Evolutionary conservation across 2,797 vertebrate genomes (phyloP), one percentile per base, ranked within the genome.

Genomic region (Siniperca obscura): DNA sequence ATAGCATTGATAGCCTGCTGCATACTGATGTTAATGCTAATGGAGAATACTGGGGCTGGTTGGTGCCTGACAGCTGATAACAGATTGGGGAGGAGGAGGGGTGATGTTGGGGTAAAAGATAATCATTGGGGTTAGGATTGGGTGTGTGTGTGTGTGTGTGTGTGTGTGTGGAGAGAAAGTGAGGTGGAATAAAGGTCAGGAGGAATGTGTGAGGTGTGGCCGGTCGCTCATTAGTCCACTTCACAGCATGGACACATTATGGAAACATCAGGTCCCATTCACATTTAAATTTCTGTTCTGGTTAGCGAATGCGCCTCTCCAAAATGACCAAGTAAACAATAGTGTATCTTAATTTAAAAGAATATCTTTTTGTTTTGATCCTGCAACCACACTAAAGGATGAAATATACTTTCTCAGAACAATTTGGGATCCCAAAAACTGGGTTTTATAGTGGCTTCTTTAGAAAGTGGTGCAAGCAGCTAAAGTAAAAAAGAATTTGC

Each of bases 171-270:
- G 82, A 89, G 83, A 87, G 92, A 90, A 91, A 88, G 90, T 88
- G 91, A 94, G 91, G 86, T 92, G 88, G 86, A 76, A 76, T 67
- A 85, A 86, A 88, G 83, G 86, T 92, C 92, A 91, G 86, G 78
- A 91, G 85, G 93, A 94, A 90, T 95, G 90, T 82, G 84, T 57
- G 88, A 94, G 94, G 94, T 93, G 94, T 93, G 93, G 94, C 87
- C 27, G 70, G 76, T 91, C 55, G 57, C 93, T 94, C 93, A 95
- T 95, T 95, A 95, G 88, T 86, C 82, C n/a, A 17, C 68, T 48
- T 92, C 90, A 82, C 74, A 86, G 88, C 85, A 76, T 79, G 88
- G 74, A 67, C 44, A 82, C 82, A 77, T 87, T 61, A 83, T 68
- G 42, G 83, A 73, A 85, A 81, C 92, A 90, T 89, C 85, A 86